These are phyloP conservation scores for Pseudomyrmex concolor DNA, from an alignment of 1,140 invertebrate genomes.

Conservation along the genomic window DNA sequence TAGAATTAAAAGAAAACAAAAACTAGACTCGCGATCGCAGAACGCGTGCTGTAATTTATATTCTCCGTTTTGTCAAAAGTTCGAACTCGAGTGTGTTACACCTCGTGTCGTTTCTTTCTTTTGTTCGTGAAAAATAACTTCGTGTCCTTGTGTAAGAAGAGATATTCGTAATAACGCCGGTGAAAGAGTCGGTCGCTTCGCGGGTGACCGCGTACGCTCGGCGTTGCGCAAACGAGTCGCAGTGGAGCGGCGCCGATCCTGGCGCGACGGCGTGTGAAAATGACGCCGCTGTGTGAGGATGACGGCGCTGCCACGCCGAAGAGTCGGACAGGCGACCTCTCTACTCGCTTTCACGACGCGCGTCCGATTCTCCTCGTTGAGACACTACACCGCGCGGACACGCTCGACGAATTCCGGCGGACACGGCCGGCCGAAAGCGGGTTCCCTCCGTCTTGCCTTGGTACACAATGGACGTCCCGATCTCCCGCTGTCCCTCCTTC, in stretches of 20 bases:
- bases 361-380: constrained; percentile 72
- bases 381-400: constrained; percentile 74
- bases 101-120: background rate
- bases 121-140: background rate
- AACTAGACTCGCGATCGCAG: too few species aligned
- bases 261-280: constrained; percentile 77
- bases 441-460: constrained; percentile 23
- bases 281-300: constrained; percentile 60
- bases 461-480: constrained; percentile 64
- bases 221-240: constrained; percentile 67
- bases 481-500: constrained; percentile 37
- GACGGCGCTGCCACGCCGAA: constrained; percentile 38
- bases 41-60: too few species aligned
- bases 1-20: too few species aligned
- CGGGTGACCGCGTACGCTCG: constrained; percentile 72
- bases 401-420: constrained; percentile 75
- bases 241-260: constrained; percentile 65
- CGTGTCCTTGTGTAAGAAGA: background rate
- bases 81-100: too few species aligned
- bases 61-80: too few species aligned
- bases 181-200: constrained; percentile 60
- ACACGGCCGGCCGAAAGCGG: constrained; percentile 74
- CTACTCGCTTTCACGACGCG: constrained; percentile 73
- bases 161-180: constrained; percentile 25
- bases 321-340: constrained; percentile 60